Evolutionary conservation across 2,797 vertebrate genomes (phyloP), one percentile per base, ranked within the genome.

Genomic region (Pangasius djambal): DNA sequence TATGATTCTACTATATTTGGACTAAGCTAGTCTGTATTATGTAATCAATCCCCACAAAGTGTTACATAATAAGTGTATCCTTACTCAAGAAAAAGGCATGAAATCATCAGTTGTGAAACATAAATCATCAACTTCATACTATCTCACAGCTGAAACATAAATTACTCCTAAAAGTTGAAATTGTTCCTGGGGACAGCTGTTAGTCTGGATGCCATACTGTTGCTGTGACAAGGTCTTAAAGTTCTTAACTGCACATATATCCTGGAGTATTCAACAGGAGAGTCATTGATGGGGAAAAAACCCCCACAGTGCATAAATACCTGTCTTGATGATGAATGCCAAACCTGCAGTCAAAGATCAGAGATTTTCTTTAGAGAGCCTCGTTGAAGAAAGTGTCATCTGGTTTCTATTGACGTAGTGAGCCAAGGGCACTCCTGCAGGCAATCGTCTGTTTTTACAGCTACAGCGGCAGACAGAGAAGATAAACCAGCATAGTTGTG

Each of bases 401-500:
- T 88, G 78, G 70, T 91, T 90, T 77, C 86, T 89, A 85, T 90
- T 90, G 86, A 69, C 50, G 37, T 61, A 74, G 50, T 52, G 72
- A 61, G 48, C 31, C 40, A 40, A 40, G 40, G 40, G 40, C 40
- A 40, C 40, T 40, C 40, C 40, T 40, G 4, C 40, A 40, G 40
- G 40, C 40, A 40, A 40, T 40, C 70, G 34, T 89, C 40, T 88
- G 78, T 90, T 90, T 90, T 88, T 48, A 86, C 89, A 91, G 89
- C 90, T 91, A 89, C 18, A 31, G 16, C 9, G 44, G 70, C 86
- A 67, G 77, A 78, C 70, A 63, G 28, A 70, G 63, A 72, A 85
- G 87, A 92, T 72, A 55, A 89, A 86, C 74, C 70, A 65, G 40
- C 88, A 88, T 83, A 79, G 78, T 89, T 90, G 4, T 86, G 87